Evolutionary conservation across 2,888 invertebrate species (phyloP).

Genomic region (Clitarchus hookeri): DNA sequence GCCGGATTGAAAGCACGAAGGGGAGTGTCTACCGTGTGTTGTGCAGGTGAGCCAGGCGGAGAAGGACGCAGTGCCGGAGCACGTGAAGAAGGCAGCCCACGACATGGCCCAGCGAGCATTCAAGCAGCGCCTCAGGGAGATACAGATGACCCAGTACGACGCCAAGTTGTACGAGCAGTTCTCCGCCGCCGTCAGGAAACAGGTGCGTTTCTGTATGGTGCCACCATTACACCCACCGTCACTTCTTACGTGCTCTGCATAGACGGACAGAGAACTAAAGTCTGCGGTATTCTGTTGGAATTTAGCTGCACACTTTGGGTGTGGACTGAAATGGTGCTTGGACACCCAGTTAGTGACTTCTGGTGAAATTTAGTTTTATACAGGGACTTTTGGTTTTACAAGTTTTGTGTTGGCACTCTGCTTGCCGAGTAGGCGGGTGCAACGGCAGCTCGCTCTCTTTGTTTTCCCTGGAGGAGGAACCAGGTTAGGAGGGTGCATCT

Average conservation of each 20-base stretch:
- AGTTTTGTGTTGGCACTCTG: no score
- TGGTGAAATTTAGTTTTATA: no score
- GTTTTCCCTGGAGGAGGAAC: no score
- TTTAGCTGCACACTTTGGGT: no score
- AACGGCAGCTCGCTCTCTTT: no score
- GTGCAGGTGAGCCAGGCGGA: constrained; percentile 79
- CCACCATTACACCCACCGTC: neutral
- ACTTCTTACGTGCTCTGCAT: neutral
- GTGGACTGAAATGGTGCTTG: no score
- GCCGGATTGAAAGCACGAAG: no score
- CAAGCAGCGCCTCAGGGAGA: constrained; percentile 83
- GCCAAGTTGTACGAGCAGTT: constrained; percentile 85
- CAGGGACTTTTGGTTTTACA: no score
- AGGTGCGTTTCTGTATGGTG: constrained; percentile 56
- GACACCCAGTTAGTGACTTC: no score
- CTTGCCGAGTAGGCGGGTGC: no score
- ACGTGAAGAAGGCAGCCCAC: constrained; percentile 84
- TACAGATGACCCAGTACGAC: constrained; percentile 94
- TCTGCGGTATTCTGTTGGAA: neutral
- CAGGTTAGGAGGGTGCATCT: no score
- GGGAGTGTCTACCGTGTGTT: neutral
- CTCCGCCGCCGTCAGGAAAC: constrained; percentile 74
- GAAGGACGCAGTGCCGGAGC: constrained; percentile 87
- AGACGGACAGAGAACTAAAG: neutral
- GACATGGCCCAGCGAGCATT: constrained; percentile 93